These are phyloP conservation scores for Cotesia chilonis DNA, from an alignment of 1,140 invertebrate genomes.

Conservation along the genomic window DNA sequence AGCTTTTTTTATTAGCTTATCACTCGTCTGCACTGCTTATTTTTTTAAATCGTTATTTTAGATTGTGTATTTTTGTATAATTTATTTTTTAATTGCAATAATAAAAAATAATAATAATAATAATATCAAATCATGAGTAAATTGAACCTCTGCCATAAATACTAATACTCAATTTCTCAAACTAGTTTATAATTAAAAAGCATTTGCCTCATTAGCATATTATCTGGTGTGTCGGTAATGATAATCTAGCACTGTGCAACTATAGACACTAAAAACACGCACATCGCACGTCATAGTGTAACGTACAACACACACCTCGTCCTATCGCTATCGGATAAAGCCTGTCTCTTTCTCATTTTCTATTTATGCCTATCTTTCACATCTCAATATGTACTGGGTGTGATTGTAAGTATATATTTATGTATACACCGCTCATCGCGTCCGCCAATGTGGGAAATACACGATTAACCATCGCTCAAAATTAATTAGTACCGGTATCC, in stretches of 20 bases:
- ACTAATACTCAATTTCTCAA: constrained; percentile 44
- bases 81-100: constrained; percentile 6
- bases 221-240: constrained; percentile 44
- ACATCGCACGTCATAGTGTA: constrained; percentile 37
- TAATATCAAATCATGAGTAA: constrained; percentile 41
- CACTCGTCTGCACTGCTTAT: constrained; percentile 25
- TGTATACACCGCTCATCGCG: background rate
- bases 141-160: constrained; percentile 42
- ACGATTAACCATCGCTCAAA: constrained; percentile 31
- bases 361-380: constrained; percentile 6
- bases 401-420: background rate
- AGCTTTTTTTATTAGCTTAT: constrained; percentile 51
- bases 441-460: constrained; percentile 31
- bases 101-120: too few species aligned
- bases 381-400: background rate
- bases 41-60: background rate
- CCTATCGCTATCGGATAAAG: constrained; percentile 27
- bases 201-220: constrained; percentile 55
- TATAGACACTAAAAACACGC: constrained; percentile 31
- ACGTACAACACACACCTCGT: constrained; percentile 30
- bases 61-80: background rate
- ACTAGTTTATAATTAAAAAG: constrained; percentile 49
- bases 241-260: background rate
- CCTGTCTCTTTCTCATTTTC: constrained; percentile 29
- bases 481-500: constrained; percentile 32